phyloP scores from a whole-genome alignment of 2,888 invertebrate species.

The Drosophila infuscata region DNA sequence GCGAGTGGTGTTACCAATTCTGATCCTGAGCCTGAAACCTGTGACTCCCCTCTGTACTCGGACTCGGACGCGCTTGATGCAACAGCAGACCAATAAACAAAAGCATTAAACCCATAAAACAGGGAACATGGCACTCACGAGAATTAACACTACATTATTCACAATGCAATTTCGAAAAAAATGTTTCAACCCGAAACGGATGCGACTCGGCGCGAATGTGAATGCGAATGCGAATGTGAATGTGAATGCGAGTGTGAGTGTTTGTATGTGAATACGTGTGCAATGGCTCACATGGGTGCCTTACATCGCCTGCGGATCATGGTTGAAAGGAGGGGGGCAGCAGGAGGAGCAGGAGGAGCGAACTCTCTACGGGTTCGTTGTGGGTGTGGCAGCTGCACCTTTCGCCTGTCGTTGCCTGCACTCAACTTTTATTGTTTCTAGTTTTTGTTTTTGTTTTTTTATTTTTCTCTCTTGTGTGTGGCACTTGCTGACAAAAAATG shows the following conservation, averaged over 20 bases:
- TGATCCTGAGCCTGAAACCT: neutral
- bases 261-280: constrained; percentile 36
- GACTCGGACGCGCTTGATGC: constrained; percentile 50
- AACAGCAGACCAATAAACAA: constrained; percentile 80
- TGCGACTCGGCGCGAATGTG: constrained; percentile 43
- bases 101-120: constrained; percentile 82
- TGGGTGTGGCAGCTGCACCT: constrained; percentile 63
- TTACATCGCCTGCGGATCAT: constrained; percentile 53
- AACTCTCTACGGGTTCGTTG: constrained; percentile 49
- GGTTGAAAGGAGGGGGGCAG: neutral
- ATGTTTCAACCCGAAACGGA: constrained; percentile 65
- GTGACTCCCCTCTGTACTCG: neutral
- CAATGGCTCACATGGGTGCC: constrained; percentile 73
- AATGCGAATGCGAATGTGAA: constrained; percentile 31
- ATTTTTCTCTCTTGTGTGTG: neutral
- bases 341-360: neutral
- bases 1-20: neutral
- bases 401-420: constrained; percentile 33
- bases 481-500: constrained; percentile 58
- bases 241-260: constrained; percentile 34
- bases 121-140: constrained; percentile 81
- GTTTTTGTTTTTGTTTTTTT: neutral
- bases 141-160: constrained; percentile 83
- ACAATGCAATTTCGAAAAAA: constrained; percentile 78
- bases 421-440: constrained; percentile 37